Evolutionary conservation across 2,797 vertebrate genomes (phyloP), one percentile per base, ranked within the genome.

Genomic region (Rousettus madagascariensis): DNA sequence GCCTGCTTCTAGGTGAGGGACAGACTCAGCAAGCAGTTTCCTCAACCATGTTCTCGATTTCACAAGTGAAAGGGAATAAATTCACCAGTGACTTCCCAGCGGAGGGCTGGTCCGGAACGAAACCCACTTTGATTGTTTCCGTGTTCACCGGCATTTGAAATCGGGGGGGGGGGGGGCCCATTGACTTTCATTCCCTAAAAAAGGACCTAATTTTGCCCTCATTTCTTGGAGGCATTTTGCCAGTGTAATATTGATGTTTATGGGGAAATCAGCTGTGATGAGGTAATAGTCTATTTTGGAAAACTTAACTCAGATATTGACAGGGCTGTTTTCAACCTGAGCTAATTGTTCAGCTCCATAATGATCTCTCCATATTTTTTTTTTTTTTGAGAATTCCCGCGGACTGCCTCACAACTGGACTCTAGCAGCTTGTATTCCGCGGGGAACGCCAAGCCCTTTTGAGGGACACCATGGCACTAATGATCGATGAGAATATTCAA

Each of bases 401-500:
- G 78, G 94, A 92, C 83, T 66, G 65, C 36, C 78, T 95, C 57
- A 36, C 13, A n/a, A 36, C 69, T 80, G 41, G 77, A 61, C 82
- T 72, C 49, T 0, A 36, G 80, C 80, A 69, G 51, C 63, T 7
- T 33, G n/a, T 46, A 36, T 87, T 79, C 96, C 63, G 0, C 1
- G 5, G 92, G 59, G 95, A 66, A 68, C 0, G 4, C 84, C 95
- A 68, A 49, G 66, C n/a, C 85, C 86, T 89, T 92, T 77, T 4
- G 82, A 91, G 90, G 74, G 86, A 91, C 92, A 88, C 46, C 9
- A 1, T 26, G 22, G 78, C 79, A 68, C 92, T 96, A 88, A 96
- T 84, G 88, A 96, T 95, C 55, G 41, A 91, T 97, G 96, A 94
- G 92, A 77, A 89, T 92, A 96, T 96, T 92, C 94, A 86, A 85